Conservation (phyloP, 37 sponge, comb jelly and placozoan species). For the Beroe forskalii region DNA sequence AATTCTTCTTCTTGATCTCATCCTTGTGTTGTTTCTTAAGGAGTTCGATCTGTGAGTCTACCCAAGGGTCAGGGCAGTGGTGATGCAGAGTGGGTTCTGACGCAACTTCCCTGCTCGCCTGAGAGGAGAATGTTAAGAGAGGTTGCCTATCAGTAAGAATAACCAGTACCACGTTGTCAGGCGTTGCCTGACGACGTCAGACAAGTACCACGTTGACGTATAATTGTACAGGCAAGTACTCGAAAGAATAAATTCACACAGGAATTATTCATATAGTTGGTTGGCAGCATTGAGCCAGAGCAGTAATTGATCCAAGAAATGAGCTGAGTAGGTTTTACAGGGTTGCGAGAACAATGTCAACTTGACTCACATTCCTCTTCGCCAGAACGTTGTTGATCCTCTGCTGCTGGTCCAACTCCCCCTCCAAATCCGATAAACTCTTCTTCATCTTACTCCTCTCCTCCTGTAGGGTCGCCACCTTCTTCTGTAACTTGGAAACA, state of each 20-base stretch:
- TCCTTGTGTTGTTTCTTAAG: constrained; percentile 60
- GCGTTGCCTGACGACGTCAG: too few species aligned
- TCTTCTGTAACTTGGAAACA: constrained; percentile 22
- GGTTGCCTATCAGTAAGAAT: too few species aligned
- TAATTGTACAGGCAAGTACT: too few species aligned
- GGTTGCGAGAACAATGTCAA: too few species aligned
- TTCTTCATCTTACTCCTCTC: constrained; percentile 8
- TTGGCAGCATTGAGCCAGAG: too few species aligned
- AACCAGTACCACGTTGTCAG: too few species aligned
- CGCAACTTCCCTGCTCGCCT: constrained; percentile 5
- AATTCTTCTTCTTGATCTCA: constrained; percentile 62
- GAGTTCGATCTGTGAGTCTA: constrained; percentile 15
- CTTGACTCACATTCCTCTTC: constrained; percentile 38
- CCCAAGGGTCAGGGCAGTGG: constrained; percentile 56
- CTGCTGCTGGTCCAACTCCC: constrained; percentile 58
- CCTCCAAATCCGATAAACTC: neutral
- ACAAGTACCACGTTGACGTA: too few species aligned
- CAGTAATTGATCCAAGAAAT: too few species aligned
- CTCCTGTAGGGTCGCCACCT: constrained; percentile 12
- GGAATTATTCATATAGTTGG: too few species aligned
- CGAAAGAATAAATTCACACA: too few species aligned
- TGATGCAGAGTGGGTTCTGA: constrained; percentile 50
- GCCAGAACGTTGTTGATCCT: constrained; percentile 15
- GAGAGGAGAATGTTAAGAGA: too few species aligned
- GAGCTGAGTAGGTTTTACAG: too few species aligned